Evolutionary conservation across 2,888 invertebrate genomes (phyloP), one percentile per base, ranked within the genome.

Genomic region (Zootermopsis nevadensis): DNA sequence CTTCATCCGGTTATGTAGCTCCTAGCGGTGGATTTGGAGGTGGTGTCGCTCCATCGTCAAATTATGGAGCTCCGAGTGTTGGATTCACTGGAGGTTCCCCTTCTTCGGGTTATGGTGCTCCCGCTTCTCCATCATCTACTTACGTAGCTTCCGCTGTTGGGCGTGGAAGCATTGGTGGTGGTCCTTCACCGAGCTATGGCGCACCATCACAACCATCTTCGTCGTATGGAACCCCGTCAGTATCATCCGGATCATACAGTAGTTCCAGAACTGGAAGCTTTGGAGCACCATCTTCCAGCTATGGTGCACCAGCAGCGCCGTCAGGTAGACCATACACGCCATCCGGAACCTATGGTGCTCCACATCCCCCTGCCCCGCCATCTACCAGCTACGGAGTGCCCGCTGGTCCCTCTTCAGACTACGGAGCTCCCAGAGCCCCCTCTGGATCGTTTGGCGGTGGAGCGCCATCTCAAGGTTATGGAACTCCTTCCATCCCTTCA

Each of bases 111-210:
- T 92, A 92, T 85, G 91, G 92, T 8, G 90, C 89, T 87, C 90
- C 89, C 30, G 55, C 53, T 1, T 33, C 82, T 19, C 83, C 84
- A 19, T 83, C 85, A 1, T 83, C 83, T 22, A 85, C 82, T 55
- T 85, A 84, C 53, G 85, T 84, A 8, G 84, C 83, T 12, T 83
- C 85, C 4, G 48, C 66, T n/a, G 66, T 79, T 19, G 82, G 84
- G 4, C 27, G 38, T 8, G 60, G 67, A 42, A 66, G 72, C 38
- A 66, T 76, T 27, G 86, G 86, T 19, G 86, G 87, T 72, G 89
- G 72, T 83, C 91, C 91, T 0, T 91, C 91, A 0, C 90, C 90
- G 35, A 87, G 89, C 86, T 93, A 93, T 86, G 92, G 92, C 55
- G 87, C 91, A 2, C 91, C 91, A 1, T 87, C 90, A n/a, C n/a